Evolutionary conservation across 2,797 vertebrate species (phyloP).

Genomic region (Ctenochaetus hawaiiensis): DNA sequence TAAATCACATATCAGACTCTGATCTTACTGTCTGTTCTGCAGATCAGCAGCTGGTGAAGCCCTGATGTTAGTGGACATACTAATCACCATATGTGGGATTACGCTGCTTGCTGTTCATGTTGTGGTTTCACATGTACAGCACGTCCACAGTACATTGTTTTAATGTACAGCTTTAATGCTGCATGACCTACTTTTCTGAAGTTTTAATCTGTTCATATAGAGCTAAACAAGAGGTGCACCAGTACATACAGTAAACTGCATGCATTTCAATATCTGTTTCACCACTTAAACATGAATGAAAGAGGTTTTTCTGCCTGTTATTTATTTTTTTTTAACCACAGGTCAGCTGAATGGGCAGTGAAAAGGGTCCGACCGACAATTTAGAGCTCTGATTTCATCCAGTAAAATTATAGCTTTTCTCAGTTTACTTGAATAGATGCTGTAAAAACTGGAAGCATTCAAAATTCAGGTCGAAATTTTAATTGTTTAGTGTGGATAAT

Average conservation of each 20-base stretch:
- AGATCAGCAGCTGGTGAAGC: constrained; percentile 49
- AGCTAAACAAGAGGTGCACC: background rate
- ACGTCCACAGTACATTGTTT: constrained; percentile 16
- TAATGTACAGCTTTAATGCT: constrained; percentile 32
- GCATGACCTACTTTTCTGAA: constrained; percentile 30
- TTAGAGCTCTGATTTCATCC: constrained; percentile 18
- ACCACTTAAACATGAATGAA: constrained; percentile 46
- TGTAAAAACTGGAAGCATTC: constrained; percentile 4
- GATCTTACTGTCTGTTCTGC: constrained; percentile 32
- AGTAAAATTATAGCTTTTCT: constrained; percentile 16
- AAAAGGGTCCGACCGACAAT: constrained; percentile 25
- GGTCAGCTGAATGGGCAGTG: constrained; percentile 56
- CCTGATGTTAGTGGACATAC: constrained; percentile 18
- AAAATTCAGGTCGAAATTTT: constrained; percentile 14
- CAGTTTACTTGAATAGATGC: constrained; percentile 6
- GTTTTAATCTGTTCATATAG: constrained; percentile 13
- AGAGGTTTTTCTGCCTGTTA: constrained; percentile 12
- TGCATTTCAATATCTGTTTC: constrained; percentile 4
- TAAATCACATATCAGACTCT: constrained; percentile 26
- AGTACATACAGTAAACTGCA: background rate
- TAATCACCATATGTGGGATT: constrained; percentile 47
- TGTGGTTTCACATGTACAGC: constrained; percentile 25
- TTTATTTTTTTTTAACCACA: constrained; percentile 45
- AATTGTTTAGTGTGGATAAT: constrained; percentile 9
- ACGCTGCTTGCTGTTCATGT: constrained; percentile 19